Evolutionary conservation across 2,888 invertebrate genomes (phyloP).

Genomic region (Macropis europaea): DNA sequence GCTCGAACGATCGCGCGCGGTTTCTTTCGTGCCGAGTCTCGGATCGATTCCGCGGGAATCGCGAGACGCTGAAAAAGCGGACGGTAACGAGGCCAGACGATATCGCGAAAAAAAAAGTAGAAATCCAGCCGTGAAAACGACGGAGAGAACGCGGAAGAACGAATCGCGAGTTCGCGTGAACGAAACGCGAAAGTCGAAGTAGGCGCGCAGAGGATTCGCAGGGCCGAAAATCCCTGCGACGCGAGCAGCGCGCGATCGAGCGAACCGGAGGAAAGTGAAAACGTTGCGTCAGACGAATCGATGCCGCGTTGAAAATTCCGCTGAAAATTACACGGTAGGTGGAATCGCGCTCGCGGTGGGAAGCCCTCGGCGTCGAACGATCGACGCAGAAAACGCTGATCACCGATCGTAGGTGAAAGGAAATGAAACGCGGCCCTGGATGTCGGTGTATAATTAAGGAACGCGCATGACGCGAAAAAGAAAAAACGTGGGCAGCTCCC

Average conservation of each 20-base stretch:
- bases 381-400: slow-evolving; percentile 17
- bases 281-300: neutral
- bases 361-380: slow-evolving; percentile 44
- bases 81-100: neutral
- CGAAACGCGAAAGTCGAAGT: no score
- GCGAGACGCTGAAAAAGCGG: no score
- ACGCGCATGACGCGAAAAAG: neutral
- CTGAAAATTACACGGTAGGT: neutral
- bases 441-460: slow-evolving; percentile 50
- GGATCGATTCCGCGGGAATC: no score
- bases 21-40: no score
- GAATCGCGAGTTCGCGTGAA: neutral
- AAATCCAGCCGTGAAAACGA: neutral
- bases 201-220: no score
- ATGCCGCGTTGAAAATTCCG: slow-evolving; percentile 39
- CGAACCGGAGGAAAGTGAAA: slow-evolving; percentile 19
- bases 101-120: neutral
- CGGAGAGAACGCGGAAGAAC: no score
- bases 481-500: neutral
- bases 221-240: no score
- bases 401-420: slow-evolving; percentile 57
- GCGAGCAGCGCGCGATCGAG: no score
- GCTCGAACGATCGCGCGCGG: no score
- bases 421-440: slow-evolving; percentile 22
- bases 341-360: neutral